Conservation (phyloP, 2,888 invertebrate species). For the Pollenia amentaria region DNA sequence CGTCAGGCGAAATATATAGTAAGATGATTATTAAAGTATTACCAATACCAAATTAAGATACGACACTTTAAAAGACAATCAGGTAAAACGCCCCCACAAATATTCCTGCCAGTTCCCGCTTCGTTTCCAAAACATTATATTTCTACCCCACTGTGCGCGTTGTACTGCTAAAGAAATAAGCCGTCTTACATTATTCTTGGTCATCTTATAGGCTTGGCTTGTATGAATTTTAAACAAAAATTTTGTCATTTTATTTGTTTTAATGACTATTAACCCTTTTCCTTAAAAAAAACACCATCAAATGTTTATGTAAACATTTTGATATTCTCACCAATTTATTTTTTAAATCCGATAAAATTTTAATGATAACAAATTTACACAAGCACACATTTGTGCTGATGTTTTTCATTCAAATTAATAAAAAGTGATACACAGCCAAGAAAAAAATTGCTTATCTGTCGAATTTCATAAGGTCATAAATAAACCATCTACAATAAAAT, state of each 20-base stretch:
- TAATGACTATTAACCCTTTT: conserved; percentile 43
- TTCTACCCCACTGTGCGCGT: no score
- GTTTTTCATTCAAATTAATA: conserved; percentile 41
- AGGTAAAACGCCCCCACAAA: no score
- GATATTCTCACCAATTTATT: conserved; percentile 44
- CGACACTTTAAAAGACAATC: no score
- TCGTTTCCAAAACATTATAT: background rate
- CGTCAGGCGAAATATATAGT: no score
- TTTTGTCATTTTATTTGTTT: conserved; percentile 11
- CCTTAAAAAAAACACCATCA: conserved; percentile 12
- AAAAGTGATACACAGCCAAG: background rate
- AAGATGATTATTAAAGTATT: no score
- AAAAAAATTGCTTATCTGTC: conserved; percentile 43
- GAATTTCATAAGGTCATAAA: conserved; percentile 65
- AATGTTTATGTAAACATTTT: conserved; percentile 36
- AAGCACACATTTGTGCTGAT: conserved; percentile 4
- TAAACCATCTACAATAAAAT: conserved; percentile 52
- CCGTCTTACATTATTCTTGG: background rate
- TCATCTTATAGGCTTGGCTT: conserved; percentile 37
- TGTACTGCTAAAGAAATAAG: background rate
- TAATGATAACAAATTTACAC: conserved; percentile 46
- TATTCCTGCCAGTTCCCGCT: no score
- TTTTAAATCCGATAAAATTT: conserved; percentile 48
- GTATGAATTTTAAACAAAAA: background rate
- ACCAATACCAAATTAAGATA: no score